Evolutionary conservation across 1,140 invertebrate species (phyloP), one percentile per base, ranked within the genome.

Genomic region (Capitella teleta): DNA sequence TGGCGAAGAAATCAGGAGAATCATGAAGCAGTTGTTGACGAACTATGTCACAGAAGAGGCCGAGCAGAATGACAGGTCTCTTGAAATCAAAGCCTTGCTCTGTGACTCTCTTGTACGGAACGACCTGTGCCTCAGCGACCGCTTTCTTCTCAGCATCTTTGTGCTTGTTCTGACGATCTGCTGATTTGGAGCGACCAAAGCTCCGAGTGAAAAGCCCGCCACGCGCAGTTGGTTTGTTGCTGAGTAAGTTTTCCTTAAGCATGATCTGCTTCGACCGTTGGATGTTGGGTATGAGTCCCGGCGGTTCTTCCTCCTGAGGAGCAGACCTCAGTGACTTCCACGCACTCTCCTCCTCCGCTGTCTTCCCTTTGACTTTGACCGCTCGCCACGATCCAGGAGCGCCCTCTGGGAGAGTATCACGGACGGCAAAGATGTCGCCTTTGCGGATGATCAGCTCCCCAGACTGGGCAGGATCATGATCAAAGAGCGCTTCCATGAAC

Each of bases 401-500:
- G 19, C 45, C 45, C 14, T 43, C 40, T 12, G 52, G 52, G 21
- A 43, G 28, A 16, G 52, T 49, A 21, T 53, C 52, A 16, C 49
- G 19, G n/a, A 53, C 52, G 38, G 18, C 41, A 41, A 53, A 53
- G 5, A 53, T 32, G 16, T 53, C 52, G 2, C 52, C 52, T 18
- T 49, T 41, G 23, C 32, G 30, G 3, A 53, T 30, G 16, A 21
- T 30, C 6, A 53, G 19, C 8, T 53, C 52, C 3, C 28, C 24
- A 23, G 25, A 32, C 26, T 49, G 45, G 5, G 44, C 18, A 28
- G 19, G 19, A n/a, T 49, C 46, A 38, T 53, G 16, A 14, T 12
- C 34, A 26, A 53, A 53, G 24, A 49, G 36, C 19, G 52, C 47
- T 18, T 37, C 25, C 16, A 53, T 41, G 47, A 48, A 53, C n/a